Percentiles rank a stretch among this genome's conserved stretches.
phyloP scores from a whole-genome alignment of 2,888 invertebrate genomes.

The Amphipyra tragopoginis region DNA sequence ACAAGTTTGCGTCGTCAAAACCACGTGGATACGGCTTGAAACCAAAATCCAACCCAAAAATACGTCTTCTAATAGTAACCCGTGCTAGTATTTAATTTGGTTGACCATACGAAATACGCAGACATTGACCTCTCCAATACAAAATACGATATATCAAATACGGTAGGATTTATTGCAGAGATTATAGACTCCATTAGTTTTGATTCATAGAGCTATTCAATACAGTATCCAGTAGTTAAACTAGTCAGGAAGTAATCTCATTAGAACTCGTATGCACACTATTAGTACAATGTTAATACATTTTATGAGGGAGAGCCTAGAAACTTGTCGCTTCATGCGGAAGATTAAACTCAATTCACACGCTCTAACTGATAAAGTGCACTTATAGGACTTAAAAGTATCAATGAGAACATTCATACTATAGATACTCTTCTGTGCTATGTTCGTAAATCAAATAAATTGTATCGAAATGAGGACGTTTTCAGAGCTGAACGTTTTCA shows the following conservation, averaged over 20 bases:
- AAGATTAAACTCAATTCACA: slow-evolving; percentile 30
- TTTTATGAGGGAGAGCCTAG: neutral
- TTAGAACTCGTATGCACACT: slow-evolving; percentile 7
- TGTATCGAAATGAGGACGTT: slow-evolving; percentile 14
- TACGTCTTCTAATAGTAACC: neutral
- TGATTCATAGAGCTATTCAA: slow-evolving; percentile 24
- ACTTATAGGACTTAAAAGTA: slow-evolving; percentile 22
- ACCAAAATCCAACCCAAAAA: no score
- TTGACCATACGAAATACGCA: neutral
- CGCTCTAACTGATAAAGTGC: slow-evolving; percentile 34
- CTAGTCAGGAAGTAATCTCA: slow-evolving; percentile 27
- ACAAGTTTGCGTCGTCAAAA: no score
- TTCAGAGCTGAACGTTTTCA: neutral
- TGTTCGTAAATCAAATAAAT: slow-evolving; percentile 19
- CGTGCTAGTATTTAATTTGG: neutral
- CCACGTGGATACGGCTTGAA: no score
- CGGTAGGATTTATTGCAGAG: slow-evolving; percentile 20
- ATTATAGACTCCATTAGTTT: slow-evolving; percentile 28
- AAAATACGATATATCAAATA: slow-evolving; percentile 14
- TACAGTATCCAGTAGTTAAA: slow-evolving; percentile 12
- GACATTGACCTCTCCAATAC: slow-evolving; percentile 13
- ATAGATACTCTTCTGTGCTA: slow-evolving; percentile 11
- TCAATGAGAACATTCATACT: slow-evolving; percentile 26
- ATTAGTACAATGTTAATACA: slow-evolving; percentile 5
- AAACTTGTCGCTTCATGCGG: neutral